Conservation (phyloP, 1,140 invertebrate species). For the Pseudachorutes palmiensis region DNA sequence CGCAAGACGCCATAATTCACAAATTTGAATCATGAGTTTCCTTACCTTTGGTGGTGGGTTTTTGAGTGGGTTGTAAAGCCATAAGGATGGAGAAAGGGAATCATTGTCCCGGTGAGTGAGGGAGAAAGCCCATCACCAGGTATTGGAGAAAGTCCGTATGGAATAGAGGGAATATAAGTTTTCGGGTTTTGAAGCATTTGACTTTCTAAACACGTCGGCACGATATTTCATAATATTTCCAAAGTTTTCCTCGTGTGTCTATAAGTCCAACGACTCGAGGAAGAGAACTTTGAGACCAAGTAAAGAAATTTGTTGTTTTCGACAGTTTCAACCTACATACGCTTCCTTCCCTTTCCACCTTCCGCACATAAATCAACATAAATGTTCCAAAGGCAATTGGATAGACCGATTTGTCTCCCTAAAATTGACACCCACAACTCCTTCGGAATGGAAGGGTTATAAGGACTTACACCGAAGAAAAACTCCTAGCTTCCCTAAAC, state of each 20-base stretch:
- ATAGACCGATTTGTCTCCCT: conserved; percentile 38
- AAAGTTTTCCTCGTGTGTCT: conserved; percentile 22
- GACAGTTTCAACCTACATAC: conserved; percentile 23
- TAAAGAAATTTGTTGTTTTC: conserved; percentile 33
- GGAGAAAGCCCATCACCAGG: too few species aligned
- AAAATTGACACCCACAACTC: conserved; percentile 36
- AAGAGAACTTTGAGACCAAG: conserved; percentile 10
- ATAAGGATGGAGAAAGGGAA: not conserved
- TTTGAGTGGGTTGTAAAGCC: not conserved
- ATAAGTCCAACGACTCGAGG: not conserved
- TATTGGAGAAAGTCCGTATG: not conserved
- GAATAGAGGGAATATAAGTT: too few species aligned
- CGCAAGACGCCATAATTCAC: too few species aligned
- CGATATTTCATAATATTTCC: conserved; percentile 35
- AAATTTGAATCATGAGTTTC: conserved; percentile 1
- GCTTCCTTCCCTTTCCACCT: conserved; percentile 4
- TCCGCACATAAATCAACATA: conserved; percentile 36
- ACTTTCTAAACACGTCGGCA: conserved; percentile 14
- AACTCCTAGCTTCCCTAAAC: too few species aligned
- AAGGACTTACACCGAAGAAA: too few species aligned
- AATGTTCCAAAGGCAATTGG: conserved; percentile 37
- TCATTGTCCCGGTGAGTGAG: not conserved
- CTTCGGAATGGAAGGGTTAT: not conserved
- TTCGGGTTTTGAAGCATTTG: not conserved
- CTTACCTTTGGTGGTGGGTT: not conserved